These are phyloP conservation scores for Epistrophella euchroma DNA, from an alignment of 2,888 invertebrate genomes.

Conservation along the genomic window DNA sequence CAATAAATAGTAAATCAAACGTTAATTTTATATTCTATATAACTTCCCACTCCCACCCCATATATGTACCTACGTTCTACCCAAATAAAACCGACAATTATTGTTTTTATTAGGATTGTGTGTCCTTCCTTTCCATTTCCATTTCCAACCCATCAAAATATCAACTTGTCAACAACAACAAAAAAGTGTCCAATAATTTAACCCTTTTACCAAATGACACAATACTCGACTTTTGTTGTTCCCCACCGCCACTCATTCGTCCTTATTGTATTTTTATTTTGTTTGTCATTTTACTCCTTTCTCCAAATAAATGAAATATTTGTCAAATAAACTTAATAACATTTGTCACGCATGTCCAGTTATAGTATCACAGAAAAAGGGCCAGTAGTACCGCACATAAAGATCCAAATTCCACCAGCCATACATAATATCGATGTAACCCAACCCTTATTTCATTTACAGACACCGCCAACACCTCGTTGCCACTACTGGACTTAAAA, in stretches of 20 bases:
- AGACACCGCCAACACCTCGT: neutral
- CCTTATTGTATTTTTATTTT: slow-evolving; percentile 15
- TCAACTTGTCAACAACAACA: slow-evolving; percentile 57
- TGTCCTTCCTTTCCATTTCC: neutral
- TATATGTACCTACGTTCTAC: neutral
- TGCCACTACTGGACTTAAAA: slow-evolving; percentile 22
- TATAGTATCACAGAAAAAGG: slow-evolving; percentile 43
- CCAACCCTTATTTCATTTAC: slow-evolving; percentile 57
- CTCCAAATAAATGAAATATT: slow-evolving; percentile 75
- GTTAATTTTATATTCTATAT: slow-evolving; percentile 18
- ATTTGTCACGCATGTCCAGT: slow-evolving; percentile 76
- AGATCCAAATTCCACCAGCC: slow-evolving; percentile 27
- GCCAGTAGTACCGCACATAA: slow-evolving; percentile 16
- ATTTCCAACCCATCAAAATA: slow-evolving; percentile 31
- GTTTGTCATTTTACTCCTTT: slow-evolving; percentile 50
- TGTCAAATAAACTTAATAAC: slow-evolving; percentile 75
- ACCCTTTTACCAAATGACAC: slow-evolving; percentile 73
- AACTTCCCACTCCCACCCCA: neutral
- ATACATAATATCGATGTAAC: slow-evolving; percentile 49
- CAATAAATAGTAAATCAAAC: slow-evolving; percentile 65
- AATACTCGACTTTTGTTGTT: slow-evolving; percentile 53
- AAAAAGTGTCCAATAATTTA: slow-evolving; percentile 68
- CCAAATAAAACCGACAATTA: slow-evolving; percentile 34
- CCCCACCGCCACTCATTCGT: neutral
- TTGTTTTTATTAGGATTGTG: slow-evolving; percentile 12